Percentiles rank a stretch among this genome's conserved stretches.
phyloP scores from a whole-genome alignment of 2,113 vertebrate genomes.

The Rousettus leschenaultii region DNA sequence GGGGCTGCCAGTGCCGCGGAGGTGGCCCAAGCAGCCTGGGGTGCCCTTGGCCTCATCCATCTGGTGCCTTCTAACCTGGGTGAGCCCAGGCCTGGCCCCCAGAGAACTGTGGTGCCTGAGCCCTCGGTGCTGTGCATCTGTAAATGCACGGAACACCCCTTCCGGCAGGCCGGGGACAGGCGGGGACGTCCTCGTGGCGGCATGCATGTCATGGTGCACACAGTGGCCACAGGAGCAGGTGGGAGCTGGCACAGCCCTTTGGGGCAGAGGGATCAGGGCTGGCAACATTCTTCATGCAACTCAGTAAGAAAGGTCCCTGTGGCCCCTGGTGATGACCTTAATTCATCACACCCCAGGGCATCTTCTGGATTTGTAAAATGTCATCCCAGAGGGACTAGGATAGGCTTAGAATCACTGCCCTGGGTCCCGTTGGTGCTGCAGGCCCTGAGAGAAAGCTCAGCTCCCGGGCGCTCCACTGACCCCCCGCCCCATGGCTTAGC shows the following conservation, averaged over 20 bases:
- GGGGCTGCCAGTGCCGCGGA: neutral
- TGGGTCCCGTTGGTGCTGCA: neutral
- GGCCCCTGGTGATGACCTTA: neutral
- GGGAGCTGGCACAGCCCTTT: neutral
- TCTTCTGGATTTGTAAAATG: neutral
- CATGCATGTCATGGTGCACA: fast-evolving
- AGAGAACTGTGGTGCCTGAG: neutral
- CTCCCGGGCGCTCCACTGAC: neutral
- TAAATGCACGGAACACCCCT: neutral
- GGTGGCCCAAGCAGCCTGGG: neutral
- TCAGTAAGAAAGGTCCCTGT: neutral
- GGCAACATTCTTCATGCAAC: neutral
- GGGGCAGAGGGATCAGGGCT: neutral
- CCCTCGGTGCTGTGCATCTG: neutral
- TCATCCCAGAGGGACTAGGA: neutral
- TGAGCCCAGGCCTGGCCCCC: neutral
- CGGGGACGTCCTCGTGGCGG: fast-evolving
- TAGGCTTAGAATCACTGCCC: neutral
- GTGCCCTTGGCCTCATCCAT: neutral
- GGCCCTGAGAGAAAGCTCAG: neutral
- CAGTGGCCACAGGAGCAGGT: neutral
- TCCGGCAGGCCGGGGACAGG: neutral
- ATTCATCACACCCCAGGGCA: neutral
- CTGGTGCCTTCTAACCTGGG: neutral
- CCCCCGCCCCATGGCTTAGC: neutral